Conservation (phyloP, 2,113 vertebrate species). For the Brachyhypopomus gauderio region DNA sequence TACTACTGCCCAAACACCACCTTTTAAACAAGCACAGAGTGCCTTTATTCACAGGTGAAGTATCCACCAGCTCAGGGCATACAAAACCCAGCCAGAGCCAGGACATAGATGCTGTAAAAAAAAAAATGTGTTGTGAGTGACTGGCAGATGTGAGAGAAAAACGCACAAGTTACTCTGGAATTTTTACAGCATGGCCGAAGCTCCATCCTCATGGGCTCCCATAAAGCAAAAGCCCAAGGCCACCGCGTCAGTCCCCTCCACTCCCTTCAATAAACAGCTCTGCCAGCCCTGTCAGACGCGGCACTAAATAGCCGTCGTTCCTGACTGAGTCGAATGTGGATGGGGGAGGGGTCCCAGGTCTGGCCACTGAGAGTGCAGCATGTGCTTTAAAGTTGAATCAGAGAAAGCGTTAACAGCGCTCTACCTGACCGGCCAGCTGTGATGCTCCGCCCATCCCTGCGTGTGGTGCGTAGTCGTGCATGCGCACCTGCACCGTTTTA, state of each 20-base stretch:
- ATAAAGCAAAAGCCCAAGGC: constrained; percentile 56
- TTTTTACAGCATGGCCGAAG: constrained; percentile 49
- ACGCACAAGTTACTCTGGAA: constrained; percentile 36
- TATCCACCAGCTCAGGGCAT: constrained; percentile 23
- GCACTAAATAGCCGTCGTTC: constrained; percentile 52
- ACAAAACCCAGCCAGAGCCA: constrained; percentile 51
- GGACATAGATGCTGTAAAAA: neutral
- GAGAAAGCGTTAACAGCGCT: constrained; percentile 40
- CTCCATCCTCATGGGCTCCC: constrained; percentile 40
- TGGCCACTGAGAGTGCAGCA: constrained; percentile 26
- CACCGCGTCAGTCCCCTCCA: constrained; percentile 43
- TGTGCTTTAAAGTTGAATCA: constrained; percentile 40
- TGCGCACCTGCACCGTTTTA: neutral
- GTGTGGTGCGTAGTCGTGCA: neutral
- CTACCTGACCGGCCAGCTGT: constrained; percentile 10
- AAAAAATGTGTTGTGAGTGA: constrained; percentile 18
- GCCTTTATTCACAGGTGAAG: constrained; percentile 41
- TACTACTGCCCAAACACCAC: constrained; percentile 26
- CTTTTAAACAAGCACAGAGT: neutral
- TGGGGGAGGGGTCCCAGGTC: too few relatives aligned
- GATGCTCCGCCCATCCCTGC: neutral
- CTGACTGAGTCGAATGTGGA: constrained; percentile 23
- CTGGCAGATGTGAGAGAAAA: neutral
- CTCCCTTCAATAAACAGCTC: constrained; percentile 46
- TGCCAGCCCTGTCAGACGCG: constrained; percentile 43